Evolutionary conservation across 2,113 vertebrate genomes (phyloP), one percentile per base, ranked within the genome.

Genomic region (Sebastes schlegelii): DNA sequence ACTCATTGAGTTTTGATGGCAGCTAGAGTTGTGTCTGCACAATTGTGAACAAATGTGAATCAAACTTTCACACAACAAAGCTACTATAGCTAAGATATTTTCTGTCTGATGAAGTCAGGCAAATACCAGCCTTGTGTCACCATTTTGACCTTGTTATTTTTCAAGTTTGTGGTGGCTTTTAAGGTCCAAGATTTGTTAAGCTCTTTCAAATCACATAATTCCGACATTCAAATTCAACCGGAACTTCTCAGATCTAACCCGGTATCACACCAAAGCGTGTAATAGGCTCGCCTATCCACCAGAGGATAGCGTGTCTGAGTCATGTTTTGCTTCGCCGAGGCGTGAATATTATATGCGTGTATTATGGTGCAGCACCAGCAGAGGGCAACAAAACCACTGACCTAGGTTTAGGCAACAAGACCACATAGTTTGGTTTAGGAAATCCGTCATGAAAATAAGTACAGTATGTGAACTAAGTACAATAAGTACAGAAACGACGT

Each of bases 1-100:
- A 79, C 7, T 66, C 69, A 52, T n/a, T 69, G 48, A 55, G 62
- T 19, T 57, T 34, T 60, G 46, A 45, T 73, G 75, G 45, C 45
- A 58, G 34, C 52, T 46, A 0, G 7, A 46, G 34, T 68, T 45
- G 46, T n/a, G 7, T 68, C 57, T 46, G 7, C 55, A 69, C 45
- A 52, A 64, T 66, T 46, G 11, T 69, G 14, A 60, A 42, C 19
- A 9, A 8, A 9, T n/a, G 26, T 52, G 74, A 23, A 68, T 21
- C 61, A 43, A 55, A 42, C 46, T 57, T 70, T 57, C 45, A 45
- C 61, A 54, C 2, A 8, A 52, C 43, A 19, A 19, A 67, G 14
- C 12, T 66, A 40, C 45, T 40, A 61, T 76, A 57, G 13, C 4
- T 14, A 8, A 42, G 69, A 57, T 61, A 13, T 76, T 67, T 68